phyloP scores from a whole-genome alignment of 2,888 invertebrate species.

The Tridacna gigas region DNA sequence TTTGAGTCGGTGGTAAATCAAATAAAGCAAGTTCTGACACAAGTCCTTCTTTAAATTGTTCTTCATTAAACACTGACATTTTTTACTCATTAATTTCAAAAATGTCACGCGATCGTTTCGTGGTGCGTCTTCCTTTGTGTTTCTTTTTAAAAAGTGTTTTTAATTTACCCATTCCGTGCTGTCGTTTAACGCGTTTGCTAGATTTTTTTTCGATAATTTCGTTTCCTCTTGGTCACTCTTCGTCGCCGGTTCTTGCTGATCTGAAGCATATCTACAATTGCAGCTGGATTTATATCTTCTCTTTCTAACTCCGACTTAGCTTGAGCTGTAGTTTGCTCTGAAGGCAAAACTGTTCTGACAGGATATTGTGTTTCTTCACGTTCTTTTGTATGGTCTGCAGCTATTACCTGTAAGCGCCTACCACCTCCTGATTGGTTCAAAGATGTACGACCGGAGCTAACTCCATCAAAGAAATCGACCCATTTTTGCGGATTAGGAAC shows the following conservation, averaged over 20 bases:
- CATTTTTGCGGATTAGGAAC: slow-evolving; percentile 58
- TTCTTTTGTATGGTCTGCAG: slow-evolving; percentile 16
- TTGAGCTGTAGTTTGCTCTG: slow-evolving; percentile 48
- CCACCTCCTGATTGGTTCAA: slow-evolving; percentile 41
- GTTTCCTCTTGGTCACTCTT: slow-evolving; percentile 16
- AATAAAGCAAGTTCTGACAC: slow-evolving; percentile 40
- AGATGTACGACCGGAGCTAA: slow-evolving; percentile 28
- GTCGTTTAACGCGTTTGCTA: not conserved
- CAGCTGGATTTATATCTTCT: slow-evolving; percentile 45
- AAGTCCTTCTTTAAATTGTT: slow-evolving; percentile 8
- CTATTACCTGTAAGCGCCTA: slow-evolving; percentile 31
- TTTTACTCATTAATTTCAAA: slow-evolving; percentile 18
- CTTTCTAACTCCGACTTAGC: slow-evolving; percentile 49
- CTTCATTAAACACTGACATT: slow-evolving; percentile 47
- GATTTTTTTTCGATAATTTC: not conserved
- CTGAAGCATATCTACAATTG: not conserved
- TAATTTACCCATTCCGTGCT: not conserved
- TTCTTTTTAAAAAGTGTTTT: not conserved
- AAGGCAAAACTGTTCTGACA: slow-evolving; percentile 47
- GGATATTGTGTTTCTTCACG: not conserved
- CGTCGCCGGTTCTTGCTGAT: not conserved
- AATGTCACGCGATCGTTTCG: slow-evolving; percentile 29
- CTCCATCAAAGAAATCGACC: slow-evolving; percentile 48
- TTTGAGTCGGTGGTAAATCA: slow-evolving; percentile 42
- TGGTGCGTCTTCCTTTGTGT: slow-evolving; percentile 11